Conservation (phyloP, 1,140 invertebrate species). For the Euura lappo region DNA sequence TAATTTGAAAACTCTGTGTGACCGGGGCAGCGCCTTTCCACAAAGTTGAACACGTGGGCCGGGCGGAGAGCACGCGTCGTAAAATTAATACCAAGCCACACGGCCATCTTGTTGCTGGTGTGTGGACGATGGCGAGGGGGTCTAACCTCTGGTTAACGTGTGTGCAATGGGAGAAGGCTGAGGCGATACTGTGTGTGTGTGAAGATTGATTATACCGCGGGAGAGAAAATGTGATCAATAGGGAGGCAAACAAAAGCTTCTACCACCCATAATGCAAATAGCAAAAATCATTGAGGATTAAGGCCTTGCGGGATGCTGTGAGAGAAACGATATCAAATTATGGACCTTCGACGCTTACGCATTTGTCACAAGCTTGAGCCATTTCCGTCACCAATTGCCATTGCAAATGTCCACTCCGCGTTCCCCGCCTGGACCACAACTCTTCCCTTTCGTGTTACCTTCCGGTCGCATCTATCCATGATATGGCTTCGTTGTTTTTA, state of each 20-base stretch:
- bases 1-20: background rate
- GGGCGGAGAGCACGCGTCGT: conserved; percentile 22
- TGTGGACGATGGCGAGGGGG: conserved; percentile 28
- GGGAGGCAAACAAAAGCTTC: conserved; percentile 55
- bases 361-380: too few species aligned
- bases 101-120: conserved; percentile 52
- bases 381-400: background rate
- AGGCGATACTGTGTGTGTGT: conserved; percentile 36
- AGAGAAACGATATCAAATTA: background rate
- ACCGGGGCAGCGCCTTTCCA: background rate
- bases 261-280: conserved; percentile 51
- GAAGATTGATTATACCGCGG: conserved; percentile 61
- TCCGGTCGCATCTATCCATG: conserved; percentile 37
- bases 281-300: conserved; percentile 53
- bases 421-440: background rate
- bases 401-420: background rate
- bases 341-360: background rate
- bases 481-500: conserved; percentile 41
- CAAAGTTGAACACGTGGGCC: background rate
- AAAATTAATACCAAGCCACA: conserved; percentile 53
- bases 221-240: conserved; percentile 62
- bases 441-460: conserved; percentile 6
- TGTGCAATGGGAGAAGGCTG: too few species aligned
- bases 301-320: conserved; percentile 14
- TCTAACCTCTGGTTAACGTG: background rate